A percentile compares a stretch with the other conserved stretches of the same genome.
Evolutionary conservation across 2,797 vertebrate species (phyloP).

Genomic region (Schizopygopsis malacanthus): DNA sequence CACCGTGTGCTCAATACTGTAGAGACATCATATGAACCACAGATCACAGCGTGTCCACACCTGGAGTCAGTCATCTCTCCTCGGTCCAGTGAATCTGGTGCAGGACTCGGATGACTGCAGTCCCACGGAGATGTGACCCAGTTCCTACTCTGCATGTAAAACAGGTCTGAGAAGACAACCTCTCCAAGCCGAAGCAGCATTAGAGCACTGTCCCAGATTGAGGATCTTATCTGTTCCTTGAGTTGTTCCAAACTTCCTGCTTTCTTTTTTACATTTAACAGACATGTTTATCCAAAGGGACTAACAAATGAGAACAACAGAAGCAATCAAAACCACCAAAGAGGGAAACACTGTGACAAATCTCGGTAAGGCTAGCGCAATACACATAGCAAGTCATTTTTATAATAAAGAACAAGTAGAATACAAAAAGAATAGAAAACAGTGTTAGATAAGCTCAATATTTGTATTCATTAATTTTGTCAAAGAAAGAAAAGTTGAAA

Average conservation of each 20-base stretch:
- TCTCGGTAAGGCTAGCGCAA: background rate
- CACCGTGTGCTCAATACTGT: background rate
- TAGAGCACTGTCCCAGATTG: background rate
- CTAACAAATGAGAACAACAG: background rate
- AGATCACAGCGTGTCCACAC: background rate
- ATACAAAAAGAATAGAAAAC: too few species aligned
- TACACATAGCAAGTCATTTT: background rate
- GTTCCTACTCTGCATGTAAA: constrained; percentile 44
- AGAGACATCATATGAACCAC: background rate
- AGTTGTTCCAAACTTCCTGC: background rate
- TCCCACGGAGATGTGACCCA: constrained; percentile 51
- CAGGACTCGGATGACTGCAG: constrained; percentile 44
- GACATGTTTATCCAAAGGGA: background rate
- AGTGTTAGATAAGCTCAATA: too few species aligned
- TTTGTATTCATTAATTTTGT: too few species aligned
- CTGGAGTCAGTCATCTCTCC: constrained; percentile 6
- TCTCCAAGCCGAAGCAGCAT: background rate
- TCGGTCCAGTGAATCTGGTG: constrained; percentile 44
- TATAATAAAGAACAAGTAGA: too few species aligned
- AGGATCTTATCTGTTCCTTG: background rate
- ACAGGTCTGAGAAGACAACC: constrained; percentile 23
- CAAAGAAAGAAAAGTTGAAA: too few species aligned
- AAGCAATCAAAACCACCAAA: background rate
- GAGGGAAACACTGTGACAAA: too few species aligned
- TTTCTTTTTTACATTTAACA: background rate